Conservation (phyloP, 2,888 invertebrate species). For the Phaonia tiefii region DNA sequence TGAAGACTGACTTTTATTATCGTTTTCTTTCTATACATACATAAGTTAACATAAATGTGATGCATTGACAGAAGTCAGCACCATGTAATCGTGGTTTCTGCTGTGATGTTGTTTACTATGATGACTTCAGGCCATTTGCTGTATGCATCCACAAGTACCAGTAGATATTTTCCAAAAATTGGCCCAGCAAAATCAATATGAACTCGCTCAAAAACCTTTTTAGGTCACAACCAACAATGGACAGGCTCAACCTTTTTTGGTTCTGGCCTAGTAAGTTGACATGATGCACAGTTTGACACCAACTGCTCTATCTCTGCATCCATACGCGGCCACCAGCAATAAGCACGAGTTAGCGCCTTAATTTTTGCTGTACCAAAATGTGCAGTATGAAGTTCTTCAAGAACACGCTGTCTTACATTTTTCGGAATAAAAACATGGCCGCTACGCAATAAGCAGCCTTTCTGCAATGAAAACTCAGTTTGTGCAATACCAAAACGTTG, state of each 20-base stretch:
- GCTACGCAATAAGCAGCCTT: constrained; percentile 26
- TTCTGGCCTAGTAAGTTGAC: too few species aligned
- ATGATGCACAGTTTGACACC: too few species aligned
- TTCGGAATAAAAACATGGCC: constrained; percentile 38
- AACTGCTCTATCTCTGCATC: too few species aligned
- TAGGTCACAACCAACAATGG: constrained; percentile 49
- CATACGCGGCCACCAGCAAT: too few species aligned
- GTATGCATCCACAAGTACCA: constrained; percentile 59
- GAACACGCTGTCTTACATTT: background rate
- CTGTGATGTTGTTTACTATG: too few species aligned
- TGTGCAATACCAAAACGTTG: constrained; percentile 18
- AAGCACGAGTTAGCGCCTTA: too few species aligned
- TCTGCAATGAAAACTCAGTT: constrained; percentile 14
- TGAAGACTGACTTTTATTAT: too few species aligned
- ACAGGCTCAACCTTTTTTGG: constrained; percentile 24
- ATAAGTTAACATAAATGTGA: too few species aligned
- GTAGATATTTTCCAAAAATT: constrained; percentile 50
- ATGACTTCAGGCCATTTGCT: constrained; percentile 70
- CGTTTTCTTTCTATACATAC: too few species aligned
- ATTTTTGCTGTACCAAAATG: constrained; percentile 46
- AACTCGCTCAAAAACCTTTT: constrained; percentile 65
- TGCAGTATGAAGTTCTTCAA: constrained; percentile 26
- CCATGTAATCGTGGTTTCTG: constrained; percentile 53
- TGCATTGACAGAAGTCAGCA: too few species aligned
- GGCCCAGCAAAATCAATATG: constrained; percentile 67